Percentiles rank a stretch among this genome's conserved stretches.
phyloP scores from a whole-genome alignment of 2,797 vertebrate genomes.

The Potorous gilbertii region DNA sequence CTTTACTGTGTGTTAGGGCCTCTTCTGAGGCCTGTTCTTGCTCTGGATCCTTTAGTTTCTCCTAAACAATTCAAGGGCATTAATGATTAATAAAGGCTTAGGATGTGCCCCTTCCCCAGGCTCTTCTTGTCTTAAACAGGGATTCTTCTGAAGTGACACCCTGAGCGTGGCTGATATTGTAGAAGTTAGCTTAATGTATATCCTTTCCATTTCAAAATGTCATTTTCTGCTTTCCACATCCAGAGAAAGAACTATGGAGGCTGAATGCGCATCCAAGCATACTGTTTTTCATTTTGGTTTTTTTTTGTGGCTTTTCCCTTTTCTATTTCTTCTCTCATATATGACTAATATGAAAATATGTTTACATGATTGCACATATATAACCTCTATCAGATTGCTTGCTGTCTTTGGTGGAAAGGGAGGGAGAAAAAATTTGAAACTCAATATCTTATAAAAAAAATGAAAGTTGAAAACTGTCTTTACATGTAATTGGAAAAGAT shows the following conservation, averaged over 20 bases:
- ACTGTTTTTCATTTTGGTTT: neutral
- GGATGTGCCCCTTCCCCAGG: neutral
- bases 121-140: neutral
- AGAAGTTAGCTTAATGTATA: neutral
- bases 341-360: neutral
- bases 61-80: neutral
- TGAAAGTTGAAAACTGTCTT: neutral
- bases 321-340: neutral
- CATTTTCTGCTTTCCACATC: neutral
- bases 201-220: neutral
- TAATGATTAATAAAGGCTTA: neutral
- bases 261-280: neutral
- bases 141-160: neutral
- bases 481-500: neutral
- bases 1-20: neutral
- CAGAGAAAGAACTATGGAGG: neutral
- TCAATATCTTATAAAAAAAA: neutral
- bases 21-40: neutral
- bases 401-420: too few relatives aligned
- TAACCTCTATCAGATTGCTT: neutral
- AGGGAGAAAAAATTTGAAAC: neutral
- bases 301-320: neutral
- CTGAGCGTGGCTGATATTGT: neutral
- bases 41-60: neutral
- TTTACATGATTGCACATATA: neutral